phyloP scores from a whole-genome alignment of 1,140 invertebrate genomes.

The Sipha flava region DNA sequence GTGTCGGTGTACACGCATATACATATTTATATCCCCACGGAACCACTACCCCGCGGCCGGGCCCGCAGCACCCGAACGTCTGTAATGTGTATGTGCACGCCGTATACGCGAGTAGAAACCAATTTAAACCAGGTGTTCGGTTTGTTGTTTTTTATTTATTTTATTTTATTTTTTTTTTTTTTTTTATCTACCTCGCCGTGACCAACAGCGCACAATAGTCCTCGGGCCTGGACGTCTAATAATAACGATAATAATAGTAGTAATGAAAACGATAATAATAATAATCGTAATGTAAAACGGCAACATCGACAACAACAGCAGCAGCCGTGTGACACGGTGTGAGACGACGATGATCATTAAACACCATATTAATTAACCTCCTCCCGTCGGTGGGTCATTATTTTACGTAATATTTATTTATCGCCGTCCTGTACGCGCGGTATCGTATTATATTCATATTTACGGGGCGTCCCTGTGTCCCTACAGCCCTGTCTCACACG shows the following conservation, averaged over 20 bases:
- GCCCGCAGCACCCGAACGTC: too few relatives aligned
- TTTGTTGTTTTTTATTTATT: not conserved
- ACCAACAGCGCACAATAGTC: not conserved
- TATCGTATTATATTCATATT: not conserved
- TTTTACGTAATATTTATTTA: not conserved
- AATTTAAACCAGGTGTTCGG: slow-evolving; percentile 32
- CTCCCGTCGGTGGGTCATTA: not conserved
- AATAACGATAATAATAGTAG: not conserved
- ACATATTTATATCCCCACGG: not conserved
- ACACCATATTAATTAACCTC: slow-evolving; percentile 12
- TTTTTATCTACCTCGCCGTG: not conserved
- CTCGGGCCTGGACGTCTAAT: not conserved
- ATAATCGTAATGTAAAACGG: not conserved
- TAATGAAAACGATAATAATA: not conserved
- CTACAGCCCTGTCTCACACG: too few relatives aligned
- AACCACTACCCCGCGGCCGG: not conserved
- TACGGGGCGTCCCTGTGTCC: not conserved
- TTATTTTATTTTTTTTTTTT: not conserved
- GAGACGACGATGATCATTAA: slow-evolving; percentile 20
- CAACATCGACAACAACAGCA: not conserved
- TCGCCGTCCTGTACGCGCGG: not conserved
- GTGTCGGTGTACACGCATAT: not conserved
- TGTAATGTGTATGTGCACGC: not conserved
- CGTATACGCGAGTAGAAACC: not conserved
- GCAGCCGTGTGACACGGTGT: not conserved